Evolutionary conservation across 1,140 invertebrate genomes (phyloP).

Genomic region (Drosophila trapezifrons): DNA sequence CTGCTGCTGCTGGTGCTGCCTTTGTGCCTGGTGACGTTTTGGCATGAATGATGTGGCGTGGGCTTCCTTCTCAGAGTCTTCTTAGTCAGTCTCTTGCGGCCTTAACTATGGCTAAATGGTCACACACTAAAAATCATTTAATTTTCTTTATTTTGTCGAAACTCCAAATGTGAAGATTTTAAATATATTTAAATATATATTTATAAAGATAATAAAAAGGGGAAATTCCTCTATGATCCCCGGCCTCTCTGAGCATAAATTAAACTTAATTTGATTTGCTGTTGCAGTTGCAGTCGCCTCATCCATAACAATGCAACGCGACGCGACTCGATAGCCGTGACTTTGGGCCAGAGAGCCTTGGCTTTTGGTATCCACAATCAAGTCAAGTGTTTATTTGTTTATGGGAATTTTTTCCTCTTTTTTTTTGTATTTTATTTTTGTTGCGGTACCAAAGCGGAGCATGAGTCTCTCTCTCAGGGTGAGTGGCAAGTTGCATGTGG

Average conservation of each 20-base stretch:
- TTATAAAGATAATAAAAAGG: no score
- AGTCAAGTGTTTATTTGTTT: conserved; percentile 81
- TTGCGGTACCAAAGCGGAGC: conserved; percentile 35
- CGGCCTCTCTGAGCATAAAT: conserved; percentile 52
- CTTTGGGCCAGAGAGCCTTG: conserved; percentile 2
- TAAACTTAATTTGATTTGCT: conserved; percentile 61
- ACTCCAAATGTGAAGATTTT: no score
- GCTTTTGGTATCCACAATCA: conserved; percentile 58
- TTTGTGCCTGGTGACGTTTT: conserved; percentile 55
- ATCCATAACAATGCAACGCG: conserved; percentile 61
- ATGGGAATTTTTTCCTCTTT: conserved; percentile 53
- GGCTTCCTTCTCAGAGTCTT: conserved; percentile 60
- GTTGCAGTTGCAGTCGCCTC: conserved; percentile 32
- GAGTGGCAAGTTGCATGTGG: conserved; percentile 52
- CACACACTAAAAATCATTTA: conserved; percentile 3
- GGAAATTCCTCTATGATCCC: not conserved
- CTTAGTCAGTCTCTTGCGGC: conserved; percentile 24
- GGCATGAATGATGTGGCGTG: conserved; percentile 82
- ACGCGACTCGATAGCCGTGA: not conserved
- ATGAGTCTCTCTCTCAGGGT: conserved; percentile 25
- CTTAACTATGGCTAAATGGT: not conserved
- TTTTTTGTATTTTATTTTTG: not conserved
- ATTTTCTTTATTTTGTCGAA: not conserved
- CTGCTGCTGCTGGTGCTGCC: not conserved
- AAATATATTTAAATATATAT: not conserved